These are phyloP conservation scores for Macaria liturata DNA, from an alignment of 2,888 invertebrate species.

Conservation along the genomic window DNA sequence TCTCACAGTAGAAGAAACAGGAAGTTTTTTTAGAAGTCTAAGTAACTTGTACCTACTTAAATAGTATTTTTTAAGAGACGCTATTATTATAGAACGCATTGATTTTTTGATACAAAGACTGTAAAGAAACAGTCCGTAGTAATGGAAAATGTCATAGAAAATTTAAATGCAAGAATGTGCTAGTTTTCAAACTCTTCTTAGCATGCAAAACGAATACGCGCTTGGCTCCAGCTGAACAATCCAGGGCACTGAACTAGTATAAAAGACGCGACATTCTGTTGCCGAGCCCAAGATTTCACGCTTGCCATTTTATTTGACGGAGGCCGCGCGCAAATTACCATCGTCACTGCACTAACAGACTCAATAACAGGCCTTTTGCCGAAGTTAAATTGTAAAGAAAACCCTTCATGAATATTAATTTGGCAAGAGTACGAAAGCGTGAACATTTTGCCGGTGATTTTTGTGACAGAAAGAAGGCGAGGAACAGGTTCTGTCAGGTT, in stretches of 20 bases:
- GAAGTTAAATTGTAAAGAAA: background rate
- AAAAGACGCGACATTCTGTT: constrained; percentile 11
- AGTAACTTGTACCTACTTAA: too few species aligned
- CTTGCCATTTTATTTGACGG: constrained; percentile 3
- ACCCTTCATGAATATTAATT: constrained; percentile 10
- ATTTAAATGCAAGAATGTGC: too few species aligned
- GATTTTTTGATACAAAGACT: too few species aligned
- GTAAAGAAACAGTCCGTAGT: too few species aligned
- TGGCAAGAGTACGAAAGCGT: constrained; percentile 3
- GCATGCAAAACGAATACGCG: too few species aligned
- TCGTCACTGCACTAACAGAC: background rate
- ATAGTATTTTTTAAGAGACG: too few species aligned
- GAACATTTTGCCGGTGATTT: constrained; percentile 7
- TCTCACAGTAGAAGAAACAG: too few species aligned
- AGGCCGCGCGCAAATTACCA: background rate
- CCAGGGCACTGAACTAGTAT: constrained; percentile 13
- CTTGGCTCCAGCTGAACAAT: too few species aligned
- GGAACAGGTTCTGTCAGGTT: constrained; percentile 4
- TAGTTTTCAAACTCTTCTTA: too few species aligned
- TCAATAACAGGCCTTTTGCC: background rate
- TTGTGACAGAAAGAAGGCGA: background rate
- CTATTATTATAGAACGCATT: too few species aligned
- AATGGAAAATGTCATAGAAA: too few species aligned
- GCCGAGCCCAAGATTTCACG: constrained; percentile 12
- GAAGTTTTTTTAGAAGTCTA: too few species aligned